Percentiles rank a stretch among this genome's conserved stretches.
Evolutionary conservation across 2,797 vertebrate genomes (phyloP).

Genomic region (Phoebastria nigripes): DNA sequence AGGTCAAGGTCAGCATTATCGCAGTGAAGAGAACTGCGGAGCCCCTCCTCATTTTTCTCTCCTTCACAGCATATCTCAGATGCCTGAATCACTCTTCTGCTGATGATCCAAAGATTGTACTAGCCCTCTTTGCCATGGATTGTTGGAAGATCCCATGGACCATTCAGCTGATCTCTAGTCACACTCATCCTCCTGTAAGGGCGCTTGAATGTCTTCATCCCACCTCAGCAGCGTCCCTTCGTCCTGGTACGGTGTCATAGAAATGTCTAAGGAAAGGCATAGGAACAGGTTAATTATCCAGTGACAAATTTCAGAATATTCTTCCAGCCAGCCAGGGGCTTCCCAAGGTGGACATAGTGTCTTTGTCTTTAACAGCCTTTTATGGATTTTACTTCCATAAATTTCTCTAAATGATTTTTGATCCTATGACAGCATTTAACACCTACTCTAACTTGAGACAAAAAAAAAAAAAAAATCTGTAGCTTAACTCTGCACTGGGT

Average conservation of each 20-base stretch:
- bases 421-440: background rate
- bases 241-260: rapidly evolving
- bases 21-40: background rate
- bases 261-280: background rate
- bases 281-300: background rate
- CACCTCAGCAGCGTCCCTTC: background rate
- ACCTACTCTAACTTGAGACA: background rate
- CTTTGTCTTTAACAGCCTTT: background rate
- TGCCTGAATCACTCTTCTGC: background rate
- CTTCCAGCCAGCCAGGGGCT: background rate
- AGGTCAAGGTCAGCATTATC: background rate
- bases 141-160: background rate
- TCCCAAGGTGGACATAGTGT: background rate
- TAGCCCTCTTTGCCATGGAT: background rate
- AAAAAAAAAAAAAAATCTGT: background rate
- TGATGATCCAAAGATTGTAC: background rate
- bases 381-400: background rate
- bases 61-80: background rate
- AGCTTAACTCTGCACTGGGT: background rate
- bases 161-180: background rate
- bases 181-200: background rate
- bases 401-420: background rate
- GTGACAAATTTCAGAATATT: background rate
- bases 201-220: background rate
- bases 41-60: background rate